These are phyloP conservation scores for Tethya wilhelma DNA, from an alignment of 37 sponge, comb jelly and placozoan species.

Conservation along the genomic window DNA sequence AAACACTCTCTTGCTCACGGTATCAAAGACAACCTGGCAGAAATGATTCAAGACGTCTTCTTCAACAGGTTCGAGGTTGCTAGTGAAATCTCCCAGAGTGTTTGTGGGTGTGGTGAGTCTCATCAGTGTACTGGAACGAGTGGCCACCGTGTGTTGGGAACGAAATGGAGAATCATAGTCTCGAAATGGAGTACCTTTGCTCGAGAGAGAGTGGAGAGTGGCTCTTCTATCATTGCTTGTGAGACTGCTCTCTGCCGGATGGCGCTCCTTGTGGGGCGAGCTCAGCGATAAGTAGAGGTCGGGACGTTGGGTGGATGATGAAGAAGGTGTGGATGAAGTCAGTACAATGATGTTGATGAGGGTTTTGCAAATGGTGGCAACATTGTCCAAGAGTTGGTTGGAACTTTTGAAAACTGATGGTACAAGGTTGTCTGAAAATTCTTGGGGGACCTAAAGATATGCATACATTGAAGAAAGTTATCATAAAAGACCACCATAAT, in stretches of 20 bases:
- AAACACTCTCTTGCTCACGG: constrained; percentile 12
- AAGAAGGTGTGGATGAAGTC: constrained; percentile 5
- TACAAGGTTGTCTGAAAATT: constrained; percentile 30
- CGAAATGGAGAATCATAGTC: neutral
- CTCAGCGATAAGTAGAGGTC: neutral
- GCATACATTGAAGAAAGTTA: neutral
- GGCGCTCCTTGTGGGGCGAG: neutral
- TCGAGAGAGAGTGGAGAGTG: neutral
- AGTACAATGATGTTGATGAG: constrained; percentile 38
- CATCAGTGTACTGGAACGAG: neutral
- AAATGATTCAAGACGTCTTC: constrained; percentile 30
- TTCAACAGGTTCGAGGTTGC: neutral
- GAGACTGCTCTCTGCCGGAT: neutral
- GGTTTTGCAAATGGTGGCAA: constrained; percentile 6
- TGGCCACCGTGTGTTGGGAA: neutral
- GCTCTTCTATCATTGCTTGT: neutral
- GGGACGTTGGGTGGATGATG: neutral
- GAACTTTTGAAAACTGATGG: neutral
- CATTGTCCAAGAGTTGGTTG: constrained; percentile 1
- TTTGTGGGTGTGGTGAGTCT: neutral
- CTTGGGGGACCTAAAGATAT: constrained; percentile 23
- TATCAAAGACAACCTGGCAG: constrained; percentile 32
- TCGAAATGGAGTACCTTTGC: neutral
- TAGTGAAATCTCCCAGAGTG: neutral
- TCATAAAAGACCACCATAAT: neutral